Evolutionary conservation across 2,113 vertebrate genomes (phyloP), one percentile per base, ranked within the genome.

Genomic region (Tachysurus vachellii): DNA sequence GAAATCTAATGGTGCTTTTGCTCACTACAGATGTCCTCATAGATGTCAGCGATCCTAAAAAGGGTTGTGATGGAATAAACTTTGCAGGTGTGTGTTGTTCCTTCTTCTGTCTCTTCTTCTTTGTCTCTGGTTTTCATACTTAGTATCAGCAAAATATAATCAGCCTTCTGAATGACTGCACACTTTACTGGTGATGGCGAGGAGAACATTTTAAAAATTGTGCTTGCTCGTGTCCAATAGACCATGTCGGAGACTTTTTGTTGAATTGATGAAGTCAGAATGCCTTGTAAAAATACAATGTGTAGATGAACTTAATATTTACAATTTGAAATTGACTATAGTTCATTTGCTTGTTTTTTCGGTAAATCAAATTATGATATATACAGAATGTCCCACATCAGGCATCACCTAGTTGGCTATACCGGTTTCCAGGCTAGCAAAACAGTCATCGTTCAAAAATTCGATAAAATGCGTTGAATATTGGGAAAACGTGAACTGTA

Each of bases 101-200:
- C 56, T 71, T 88, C 86, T 83, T 36, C 85, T 42, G 44, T 82
- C 80, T 83, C 70, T 73, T 26, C 53, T 80, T 61, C 76, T 71
- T 56, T 66, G 68, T 92, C 91, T 91, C 68, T 77, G 90, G 62
- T 90, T 88, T 86, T 81, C 80, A 54, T 91, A 91, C 87, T 92
- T 92, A 81, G 91, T 83, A 84, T 92, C 94, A 94, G 93, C 89
- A 93, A 94, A 94, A 90, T 80, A 91, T 92, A 91, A 90, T 90
- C 92, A 91, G 90, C 92, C 95, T 91, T 92, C 80, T 95, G 91
- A 92, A 94, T 94, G 91, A 94, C 91, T 89, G 62, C 21, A 93
- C 93, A 73, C 95, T 95, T 95, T 90, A 94, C 91, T 88, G 93
- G 93, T 93, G 95, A 96, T 95, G 93, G 93, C 91, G 91, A 93